Conservation (phyloP, 2,888 invertebrate species). For the Hedya salicella region DNA sequence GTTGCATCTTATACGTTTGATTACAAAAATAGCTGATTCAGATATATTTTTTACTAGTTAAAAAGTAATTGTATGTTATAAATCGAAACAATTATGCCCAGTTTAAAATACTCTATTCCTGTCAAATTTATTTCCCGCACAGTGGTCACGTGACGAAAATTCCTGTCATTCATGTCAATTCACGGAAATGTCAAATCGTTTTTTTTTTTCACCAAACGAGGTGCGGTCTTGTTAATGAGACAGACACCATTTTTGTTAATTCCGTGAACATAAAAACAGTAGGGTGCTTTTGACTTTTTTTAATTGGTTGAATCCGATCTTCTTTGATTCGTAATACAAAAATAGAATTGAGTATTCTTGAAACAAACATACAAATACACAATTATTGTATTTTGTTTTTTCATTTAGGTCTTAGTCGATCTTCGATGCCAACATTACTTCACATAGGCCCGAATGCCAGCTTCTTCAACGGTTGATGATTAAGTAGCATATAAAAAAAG, state of each 20-base stretch:
- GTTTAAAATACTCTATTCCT: not conserved
- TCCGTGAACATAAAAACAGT: slow-evolving; percentile 17
- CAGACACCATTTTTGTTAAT: slow-evolving; percentile 24
- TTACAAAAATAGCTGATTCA: too few relatives aligned
- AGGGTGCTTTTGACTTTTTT: slow-evolving; percentile 6
- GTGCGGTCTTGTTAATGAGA: slow-evolving; percentile 39
- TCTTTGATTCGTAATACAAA: not conserved
- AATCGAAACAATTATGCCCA: not conserved
- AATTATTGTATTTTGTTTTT: too few relatives aligned
- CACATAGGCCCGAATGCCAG: too few relatives aligned
- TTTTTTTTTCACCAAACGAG: slow-evolving; percentile 34
- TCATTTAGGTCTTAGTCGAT: too few relatives aligned
- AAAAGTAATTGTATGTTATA: not conserved
- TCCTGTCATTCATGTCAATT: slow-evolving; percentile 34
- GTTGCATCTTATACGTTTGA: too few relatives aligned
- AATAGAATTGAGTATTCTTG: not conserved
- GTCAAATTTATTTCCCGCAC: slow-evolving; percentile 8
- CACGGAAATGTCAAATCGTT: slow-evolving; percentile 27
- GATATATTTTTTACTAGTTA: too few relatives aligned
- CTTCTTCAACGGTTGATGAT: too few relatives aligned
- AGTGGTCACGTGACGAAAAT: slow-evolving; percentile 22
- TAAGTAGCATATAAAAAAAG: too few relatives aligned
- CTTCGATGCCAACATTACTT: too few relatives aligned
- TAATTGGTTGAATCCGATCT: not conserved
- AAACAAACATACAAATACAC: too few relatives aligned